phyloP scores from a whole-genome alignment of 2,113 vertebrate genomes.

The Beaufortia kweichowensis region DNA sequence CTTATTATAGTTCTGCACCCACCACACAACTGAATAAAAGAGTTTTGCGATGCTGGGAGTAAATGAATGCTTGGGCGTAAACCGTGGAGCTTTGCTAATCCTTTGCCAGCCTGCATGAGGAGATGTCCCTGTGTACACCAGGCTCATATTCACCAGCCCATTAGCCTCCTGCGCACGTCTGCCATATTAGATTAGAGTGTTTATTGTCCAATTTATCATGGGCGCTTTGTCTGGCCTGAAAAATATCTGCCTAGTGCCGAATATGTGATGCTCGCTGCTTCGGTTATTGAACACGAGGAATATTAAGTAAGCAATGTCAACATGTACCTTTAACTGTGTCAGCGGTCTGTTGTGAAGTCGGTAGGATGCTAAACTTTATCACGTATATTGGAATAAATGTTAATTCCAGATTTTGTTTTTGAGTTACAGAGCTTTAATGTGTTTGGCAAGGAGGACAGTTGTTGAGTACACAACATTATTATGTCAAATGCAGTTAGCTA shows the following conservation, averaged over 20 bases:
- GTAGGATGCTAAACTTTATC: background rate
- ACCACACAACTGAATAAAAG: background rate
- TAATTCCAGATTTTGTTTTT: constrained; percentile 20
- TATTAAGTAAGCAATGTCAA: constrained; percentile 65
- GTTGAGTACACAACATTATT: constrained; percentile 12
- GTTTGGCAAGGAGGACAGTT: constrained; percentile 12
- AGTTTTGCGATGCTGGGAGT: background rate
- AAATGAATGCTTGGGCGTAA: constrained; percentile 54
- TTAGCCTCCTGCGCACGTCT: constrained; percentile 62
- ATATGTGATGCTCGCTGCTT: constrained; percentile 63
- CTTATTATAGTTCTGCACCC: background rate
- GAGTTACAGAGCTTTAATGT: background rate
- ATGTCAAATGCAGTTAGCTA: constrained; percentile 30
- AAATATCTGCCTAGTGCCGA: constrained; percentile 64
- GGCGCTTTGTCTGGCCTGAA: constrained; percentile 64
- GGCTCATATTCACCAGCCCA: constrained; percentile 59
- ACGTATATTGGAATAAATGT: constrained; percentile 2
- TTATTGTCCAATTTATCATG: constrained; percentile 77
- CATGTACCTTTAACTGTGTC: constrained; percentile 44
- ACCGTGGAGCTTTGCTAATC: constrained; percentile 37
- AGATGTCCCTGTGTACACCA: constrained; percentile 36
- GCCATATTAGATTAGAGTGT: constrained; percentile 67
- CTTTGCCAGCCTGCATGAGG: constrained; percentile 15
- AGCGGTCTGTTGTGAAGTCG: background rate
- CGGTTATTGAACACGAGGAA: constrained; percentile 61